These are phyloP conservation scores for Geothlypis trichas DNA, from an alignment of 2,113 vertebrate species.

Conservation along the genomic window DNA sequence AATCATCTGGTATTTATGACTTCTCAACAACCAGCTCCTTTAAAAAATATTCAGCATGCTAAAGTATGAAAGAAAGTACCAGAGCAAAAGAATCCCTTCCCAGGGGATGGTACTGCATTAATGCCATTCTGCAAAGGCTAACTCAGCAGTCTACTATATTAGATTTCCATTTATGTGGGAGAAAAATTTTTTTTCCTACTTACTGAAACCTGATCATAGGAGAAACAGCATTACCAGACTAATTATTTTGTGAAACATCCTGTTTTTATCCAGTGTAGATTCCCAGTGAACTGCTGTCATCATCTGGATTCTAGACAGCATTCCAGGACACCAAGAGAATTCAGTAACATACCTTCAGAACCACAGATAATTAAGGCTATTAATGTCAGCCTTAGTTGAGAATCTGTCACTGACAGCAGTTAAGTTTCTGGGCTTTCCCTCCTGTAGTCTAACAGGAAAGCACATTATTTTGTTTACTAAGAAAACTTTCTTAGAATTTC, in stretches of 20 bases:
- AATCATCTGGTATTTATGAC: background rate
- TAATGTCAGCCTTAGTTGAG: background rate
- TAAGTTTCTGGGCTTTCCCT: background rate
- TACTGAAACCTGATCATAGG: background rate
- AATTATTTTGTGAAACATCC: background rate
- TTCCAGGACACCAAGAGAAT: background rate
- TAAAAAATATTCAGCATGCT: background rate
- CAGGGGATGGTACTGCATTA: background rate
- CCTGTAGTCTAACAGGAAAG: background rate
- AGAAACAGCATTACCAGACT: background rate
- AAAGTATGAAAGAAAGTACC: background rate
- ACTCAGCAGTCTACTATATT: background rate
- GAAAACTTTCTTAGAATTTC: background rate
- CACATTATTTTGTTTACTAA: background rate
- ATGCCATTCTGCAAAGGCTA: background rate
- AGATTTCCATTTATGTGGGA: background rate
- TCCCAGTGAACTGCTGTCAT: constrained; percentile 14
- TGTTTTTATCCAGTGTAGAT: background rate
- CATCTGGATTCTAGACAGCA: background rate
- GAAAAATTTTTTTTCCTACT: background rate
- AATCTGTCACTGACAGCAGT: background rate
- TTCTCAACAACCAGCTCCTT: background rate
- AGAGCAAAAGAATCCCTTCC: background rate
- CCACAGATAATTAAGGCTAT: background rate
- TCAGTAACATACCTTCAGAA: constrained; percentile 9